Evolutionary conservation across 2,113 vertebrate species (phyloP), one percentile per base, ranked within the genome.

Genomic region (Festucalex cinctus): DNA sequence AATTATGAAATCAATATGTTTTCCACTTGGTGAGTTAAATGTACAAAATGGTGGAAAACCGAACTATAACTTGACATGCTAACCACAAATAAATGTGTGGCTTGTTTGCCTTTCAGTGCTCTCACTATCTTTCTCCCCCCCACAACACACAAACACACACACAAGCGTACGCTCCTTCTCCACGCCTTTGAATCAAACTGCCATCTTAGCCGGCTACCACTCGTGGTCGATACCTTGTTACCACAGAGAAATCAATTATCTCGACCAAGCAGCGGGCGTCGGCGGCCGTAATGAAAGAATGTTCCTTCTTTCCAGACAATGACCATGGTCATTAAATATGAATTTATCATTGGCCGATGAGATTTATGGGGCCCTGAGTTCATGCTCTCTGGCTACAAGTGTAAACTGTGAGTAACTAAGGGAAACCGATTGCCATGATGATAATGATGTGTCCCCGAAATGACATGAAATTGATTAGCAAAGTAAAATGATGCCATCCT

Each of bases 241-340:
- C 93, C 91, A 90, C 88, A 87, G 91, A 87, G 88, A 93, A 93
- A 94, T 94, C 93, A 94, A 94, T 94, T 94, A 94, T 90, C 91
- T 91, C 89, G 90, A 92, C 92, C 93, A 90, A 89, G 89, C 88
- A 88, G 90, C 85, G 82, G 85, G 91, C 90, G 90, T 90, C 86
- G 89, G 86, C 70, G 73, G 77, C 81, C 86, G 90, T 89, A 88
- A 88, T 91, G 91, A 92, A 90, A 93, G 88, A 86, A 74, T 0
- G 5, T 87, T 82, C 89, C 79, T 89, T 78, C 81, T 88, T 88
- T 78, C 79, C 70, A 85, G 84, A 81, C 78, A 79, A 86, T 83
- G 88, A 83, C 82, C 71, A 59, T 71, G 75, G 86, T 89, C 91
- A 59, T 88, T 86, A 88, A 89, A 89, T 86, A 86, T 20, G 53